Conservation (phyloP, 2,888 invertebrate genomes). For the Amblyjoppa fuscipennis region DNA sequence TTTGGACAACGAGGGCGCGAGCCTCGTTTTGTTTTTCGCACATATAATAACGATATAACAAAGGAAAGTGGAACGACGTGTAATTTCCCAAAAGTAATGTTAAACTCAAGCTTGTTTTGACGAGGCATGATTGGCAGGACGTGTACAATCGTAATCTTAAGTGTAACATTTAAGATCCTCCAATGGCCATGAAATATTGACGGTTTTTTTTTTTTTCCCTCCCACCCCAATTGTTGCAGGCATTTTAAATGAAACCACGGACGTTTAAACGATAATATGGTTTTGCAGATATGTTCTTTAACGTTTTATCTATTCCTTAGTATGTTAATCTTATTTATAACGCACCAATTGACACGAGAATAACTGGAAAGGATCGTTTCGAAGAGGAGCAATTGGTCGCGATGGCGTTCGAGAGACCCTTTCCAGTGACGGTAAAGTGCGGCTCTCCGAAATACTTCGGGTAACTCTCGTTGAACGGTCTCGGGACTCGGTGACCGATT, state of each 20-base stretch:
- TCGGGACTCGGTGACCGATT: conserved; percentile 12
- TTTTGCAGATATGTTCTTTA: conserved; percentile 58
- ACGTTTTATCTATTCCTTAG: conserved; percentile 50
- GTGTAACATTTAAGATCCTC: conserved; percentile 47
- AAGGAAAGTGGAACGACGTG: background rate
- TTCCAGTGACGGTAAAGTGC: conserved; percentile 18
- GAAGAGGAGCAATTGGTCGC: background rate
- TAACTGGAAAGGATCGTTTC: conserved; percentile 44
- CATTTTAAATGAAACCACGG: conserved; percentile 58
- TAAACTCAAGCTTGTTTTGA: conserved; percentile 32
- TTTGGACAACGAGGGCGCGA: background rate
- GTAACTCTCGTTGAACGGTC: background rate
- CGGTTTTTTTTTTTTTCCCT: conserved; percentile 51
- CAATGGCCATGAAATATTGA: conserved; percentile 67
- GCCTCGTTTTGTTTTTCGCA: conserved; percentile 20
- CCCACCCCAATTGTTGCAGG: conserved; percentile 50
- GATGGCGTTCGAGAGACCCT: conserved; percentile 41
- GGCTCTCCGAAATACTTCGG: conserved; percentile 27
- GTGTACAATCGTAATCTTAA: conserved; percentile 54
- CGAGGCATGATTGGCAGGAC: conserved; percentile 45
- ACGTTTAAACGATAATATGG: conserved; percentile 50
- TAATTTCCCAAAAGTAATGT: conserved; percentile 8
- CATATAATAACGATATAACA: background rate
- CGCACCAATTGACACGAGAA: conserved; percentile 53
- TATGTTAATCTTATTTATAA: conserved; percentile 64